phyloP scores from a whole-genome alignment of 2,888 invertebrate genomes.

The Chrysopilus asiliformis region DNA sequence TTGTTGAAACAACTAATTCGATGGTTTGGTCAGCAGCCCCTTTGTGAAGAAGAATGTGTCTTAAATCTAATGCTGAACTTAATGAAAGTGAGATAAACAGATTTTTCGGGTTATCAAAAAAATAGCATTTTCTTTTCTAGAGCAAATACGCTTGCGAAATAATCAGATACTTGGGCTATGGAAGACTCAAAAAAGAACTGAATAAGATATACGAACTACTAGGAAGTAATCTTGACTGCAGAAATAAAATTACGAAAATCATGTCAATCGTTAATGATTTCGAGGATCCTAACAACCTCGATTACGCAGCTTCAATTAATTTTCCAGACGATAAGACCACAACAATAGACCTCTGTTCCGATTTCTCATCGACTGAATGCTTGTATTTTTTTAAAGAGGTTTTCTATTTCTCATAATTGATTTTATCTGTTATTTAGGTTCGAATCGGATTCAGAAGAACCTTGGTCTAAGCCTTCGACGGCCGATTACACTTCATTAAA shows the following conservation, averaged over 20 bases:
- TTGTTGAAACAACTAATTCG: slow-evolving; percentile 30
- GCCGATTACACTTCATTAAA: slow-evolving; percentile 26
- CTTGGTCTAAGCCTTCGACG: slow-evolving; percentile 24
- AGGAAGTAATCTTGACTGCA: too few species aligned
- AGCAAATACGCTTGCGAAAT: slow-evolving; percentile 21
- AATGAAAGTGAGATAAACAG: slow-evolving; percentile 16
- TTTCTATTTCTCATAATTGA: too few species aligned
- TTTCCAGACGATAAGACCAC: too few species aligned
- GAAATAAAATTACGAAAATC: too few species aligned
- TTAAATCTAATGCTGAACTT: slow-evolving; percentile 25
- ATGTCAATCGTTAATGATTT: too few species aligned
- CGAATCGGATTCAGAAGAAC: slow-evolving; percentile 25
- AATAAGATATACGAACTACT: slow-evolving; percentile 24
- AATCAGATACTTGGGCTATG: slow-evolving; percentile 20
- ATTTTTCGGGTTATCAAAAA: neutral
- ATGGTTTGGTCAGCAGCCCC: slow-evolving; percentile 28
- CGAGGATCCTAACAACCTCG: too few species aligned
- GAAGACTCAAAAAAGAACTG: slow-evolving; percentile 23
- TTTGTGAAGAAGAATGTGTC: slow-evolving; percentile 22
- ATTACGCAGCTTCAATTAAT: too few species aligned
- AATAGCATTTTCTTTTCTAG: slow-evolving; percentile 8
- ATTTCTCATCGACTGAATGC: too few species aligned
- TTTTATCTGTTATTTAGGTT: too few species aligned
- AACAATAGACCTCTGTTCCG: too few species aligned
- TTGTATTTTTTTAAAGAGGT: too few species aligned